Percentiles rank a stretch among this genome's conserved stretches.
Evolutionary conservation across 1,140 invertebrate genomes (phyloP).

Genomic region (Helicoverpa zea): DNA sequence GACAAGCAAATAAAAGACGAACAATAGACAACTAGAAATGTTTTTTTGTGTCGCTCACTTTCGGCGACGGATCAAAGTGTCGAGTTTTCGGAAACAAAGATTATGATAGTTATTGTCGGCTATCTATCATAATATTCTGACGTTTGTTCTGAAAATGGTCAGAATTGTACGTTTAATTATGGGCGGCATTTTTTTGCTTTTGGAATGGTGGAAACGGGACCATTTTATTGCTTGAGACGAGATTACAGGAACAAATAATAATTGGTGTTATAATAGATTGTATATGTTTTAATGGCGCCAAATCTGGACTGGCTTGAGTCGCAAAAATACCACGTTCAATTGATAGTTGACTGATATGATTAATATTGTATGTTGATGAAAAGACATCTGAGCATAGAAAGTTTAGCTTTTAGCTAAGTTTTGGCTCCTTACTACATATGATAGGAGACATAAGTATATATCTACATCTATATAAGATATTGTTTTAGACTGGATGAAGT

Average conservation of each 20-base stretch:
- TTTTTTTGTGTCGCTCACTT: constrained; percentile 23
- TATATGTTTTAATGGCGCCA: neutral
- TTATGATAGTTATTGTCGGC: constrained; percentile 17
- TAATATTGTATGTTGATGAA: too few species aligned
- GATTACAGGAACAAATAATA: neutral
- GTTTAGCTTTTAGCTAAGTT: too few species aligned
- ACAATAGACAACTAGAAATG: constrained; percentile 26
- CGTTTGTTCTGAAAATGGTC: constrained; percentile 1
- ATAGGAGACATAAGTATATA: too few species aligned
- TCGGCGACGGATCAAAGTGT: constrained; percentile 35
- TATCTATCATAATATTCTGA: constrained; percentile 20
- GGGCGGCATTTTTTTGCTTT: neutral
- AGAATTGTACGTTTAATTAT: neutral
- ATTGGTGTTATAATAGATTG: too few species aligned
- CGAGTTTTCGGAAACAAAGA: constrained; percentile 17
- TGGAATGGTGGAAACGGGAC: neutral
- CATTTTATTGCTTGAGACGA: neutral
- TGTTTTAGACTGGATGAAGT: too few species aligned
- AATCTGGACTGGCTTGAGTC: neutral
- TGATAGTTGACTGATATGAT: too few species aligned
- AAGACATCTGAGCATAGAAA: too few species aligned
- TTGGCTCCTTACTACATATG: too few species aligned
- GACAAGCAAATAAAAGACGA: constrained; percentile 9
- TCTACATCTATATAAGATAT: too few species aligned
- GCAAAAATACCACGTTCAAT: too few species aligned